Evolutionary conservation across 2,888 invertebrate genomes (phyloP).

Genomic region (Drosophila quasianomalipes): DNA sequence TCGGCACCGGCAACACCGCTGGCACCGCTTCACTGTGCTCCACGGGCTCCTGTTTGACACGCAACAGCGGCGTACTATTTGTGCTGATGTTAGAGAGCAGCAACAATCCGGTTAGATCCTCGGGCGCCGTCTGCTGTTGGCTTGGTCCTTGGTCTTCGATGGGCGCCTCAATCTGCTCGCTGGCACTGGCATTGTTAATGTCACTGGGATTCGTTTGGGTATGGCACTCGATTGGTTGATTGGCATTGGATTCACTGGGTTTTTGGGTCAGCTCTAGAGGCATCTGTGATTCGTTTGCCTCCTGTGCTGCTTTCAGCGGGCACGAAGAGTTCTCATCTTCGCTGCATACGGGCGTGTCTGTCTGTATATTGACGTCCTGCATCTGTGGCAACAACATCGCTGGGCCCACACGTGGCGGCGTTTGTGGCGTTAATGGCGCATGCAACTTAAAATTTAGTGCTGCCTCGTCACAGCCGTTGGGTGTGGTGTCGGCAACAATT

Average conservation of each 20-base stretch:
- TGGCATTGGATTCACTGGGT: slow-evolving; percentile 62
- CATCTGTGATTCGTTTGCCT: slow-evolving; percentile 41
- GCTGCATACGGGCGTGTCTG: slow-evolving; percentile 90
- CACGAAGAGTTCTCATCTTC: slow-evolving; percentile 87
- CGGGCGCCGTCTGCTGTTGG: slow-evolving; percentile 79
- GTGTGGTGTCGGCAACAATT: slow-evolving; percentile 31
- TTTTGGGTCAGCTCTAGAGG: slow-evolving; percentile 79
- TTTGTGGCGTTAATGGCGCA: slow-evolving; percentile 73
- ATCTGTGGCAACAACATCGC: slow-evolving; percentile 86
- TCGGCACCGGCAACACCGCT: slow-evolving; percentile 5
- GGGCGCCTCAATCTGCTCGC: slow-evolving; percentile 32
- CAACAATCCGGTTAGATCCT: slow-evolving; percentile 93
- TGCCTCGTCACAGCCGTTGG: slow-evolving; percentile 52
- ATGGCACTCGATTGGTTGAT: slow-evolving; percentile 67
- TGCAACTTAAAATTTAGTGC: slow-evolving; percentile 71
- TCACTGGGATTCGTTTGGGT: slow-evolving; percentile 71
- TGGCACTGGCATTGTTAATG: slow-evolving; percentile 51
- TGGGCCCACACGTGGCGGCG: slow-evolving; percentile 69
- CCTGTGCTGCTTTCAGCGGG: slow-evolving; percentile 55
- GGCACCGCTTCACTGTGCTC: slow-evolving; percentile 60
- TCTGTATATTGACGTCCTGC: slow-evolving; percentile 94
- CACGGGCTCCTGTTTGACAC: slow-evolving; percentile 84
- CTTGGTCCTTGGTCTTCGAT: slow-evolving; percentile 16
- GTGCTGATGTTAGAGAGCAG: slow-evolving; percentile 93
- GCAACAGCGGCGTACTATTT: slow-evolving; percentile 88